phyloP scores from a whole-genome alignment of 2,113 vertebrate genomes.

The Nesoenas mayeri region DNA sequence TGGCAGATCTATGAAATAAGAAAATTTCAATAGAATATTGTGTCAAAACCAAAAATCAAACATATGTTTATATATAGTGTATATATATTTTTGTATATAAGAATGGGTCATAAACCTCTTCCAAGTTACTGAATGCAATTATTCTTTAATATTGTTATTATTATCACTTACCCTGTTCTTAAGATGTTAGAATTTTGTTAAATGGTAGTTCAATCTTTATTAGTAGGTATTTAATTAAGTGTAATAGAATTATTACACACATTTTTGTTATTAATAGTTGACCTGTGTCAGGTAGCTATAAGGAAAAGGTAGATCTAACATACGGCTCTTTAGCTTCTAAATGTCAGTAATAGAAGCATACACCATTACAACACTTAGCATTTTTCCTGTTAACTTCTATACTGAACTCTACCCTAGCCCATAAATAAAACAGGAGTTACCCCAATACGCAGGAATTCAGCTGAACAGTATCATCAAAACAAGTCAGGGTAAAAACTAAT shows the following conservation, averaged over 20 bases:
- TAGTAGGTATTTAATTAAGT: not conserved
- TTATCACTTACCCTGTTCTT: not conserved
- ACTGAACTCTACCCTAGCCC: not conserved
- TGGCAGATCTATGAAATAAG: not conserved
- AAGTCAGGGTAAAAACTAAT: not conserved
- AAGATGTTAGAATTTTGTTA: not conserved
- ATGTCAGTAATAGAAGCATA: not conserved
- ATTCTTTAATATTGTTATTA: not conserved
- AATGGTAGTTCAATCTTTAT: not conserved
- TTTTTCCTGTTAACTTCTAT: conserved; percentile 5
- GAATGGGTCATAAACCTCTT: not conserved
- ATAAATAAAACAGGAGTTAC: conserved; percentile 23
- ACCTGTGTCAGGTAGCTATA: not conserved
- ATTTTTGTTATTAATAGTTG: not conserved
- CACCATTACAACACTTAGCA: not conserved
- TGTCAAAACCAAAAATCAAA: not conserved
- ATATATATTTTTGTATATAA: not conserved
- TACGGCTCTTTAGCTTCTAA: not conserved
- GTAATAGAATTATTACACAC: not conserved
- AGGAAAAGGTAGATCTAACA: not conserved
- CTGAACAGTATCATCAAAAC: not conserved
- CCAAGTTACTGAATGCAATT: not conserved
- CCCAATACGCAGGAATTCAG: not conserved
- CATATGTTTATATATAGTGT: too few relatives aligned
- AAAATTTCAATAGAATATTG: not conserved